Conservation (phyloP, 1,140 invertebrate genomes). For the Tetragnatha versicolor region DNA sequence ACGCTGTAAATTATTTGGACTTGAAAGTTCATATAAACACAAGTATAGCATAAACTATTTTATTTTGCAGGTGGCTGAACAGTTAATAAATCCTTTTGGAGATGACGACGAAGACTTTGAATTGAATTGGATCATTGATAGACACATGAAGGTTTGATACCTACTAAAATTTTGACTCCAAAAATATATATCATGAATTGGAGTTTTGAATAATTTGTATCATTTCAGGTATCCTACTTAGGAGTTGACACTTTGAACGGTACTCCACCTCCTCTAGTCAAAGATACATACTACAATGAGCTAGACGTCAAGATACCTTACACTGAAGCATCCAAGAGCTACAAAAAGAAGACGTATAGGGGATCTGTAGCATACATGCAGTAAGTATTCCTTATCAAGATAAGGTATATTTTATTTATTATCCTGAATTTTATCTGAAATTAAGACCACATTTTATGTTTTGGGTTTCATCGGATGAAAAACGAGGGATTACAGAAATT, state of each 20-base stretch:
- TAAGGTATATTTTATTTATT: too few species aligned
- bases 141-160: conserved; percentile 74
- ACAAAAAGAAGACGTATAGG: conserved; percentile 72
- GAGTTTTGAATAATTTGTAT: background rate
- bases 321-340: conserved; percentile 71
- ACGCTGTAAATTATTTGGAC: too few species aligned
- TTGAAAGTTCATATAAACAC: too few species aligned
- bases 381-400: conserved; percentile 68
- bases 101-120: conserved; percentile 84
- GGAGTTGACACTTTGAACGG: conserved; percentile 71
- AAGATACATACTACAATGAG: conserved; percentile 72
- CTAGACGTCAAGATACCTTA: conserved; percentile 71
- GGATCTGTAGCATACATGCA: conserved; percentile 73
- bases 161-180: background rate
- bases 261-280: conserved; percentile 70
- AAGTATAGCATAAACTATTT: background rate
- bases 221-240: conserved; percentile 67
- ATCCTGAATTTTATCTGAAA: too few species aligned
- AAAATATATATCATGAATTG: background rate
- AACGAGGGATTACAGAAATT: too few species aligned
- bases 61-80: conserved; percentile 71
- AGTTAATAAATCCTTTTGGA: conserved; percentile 77
- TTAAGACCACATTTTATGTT: too few species aligned
- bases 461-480: too few species aligned
- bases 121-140: conserved; percentile 75